Base-by-base conservation (phyloP, 2,113 vertebrate species). In the Eidolon helvum region DNA sequence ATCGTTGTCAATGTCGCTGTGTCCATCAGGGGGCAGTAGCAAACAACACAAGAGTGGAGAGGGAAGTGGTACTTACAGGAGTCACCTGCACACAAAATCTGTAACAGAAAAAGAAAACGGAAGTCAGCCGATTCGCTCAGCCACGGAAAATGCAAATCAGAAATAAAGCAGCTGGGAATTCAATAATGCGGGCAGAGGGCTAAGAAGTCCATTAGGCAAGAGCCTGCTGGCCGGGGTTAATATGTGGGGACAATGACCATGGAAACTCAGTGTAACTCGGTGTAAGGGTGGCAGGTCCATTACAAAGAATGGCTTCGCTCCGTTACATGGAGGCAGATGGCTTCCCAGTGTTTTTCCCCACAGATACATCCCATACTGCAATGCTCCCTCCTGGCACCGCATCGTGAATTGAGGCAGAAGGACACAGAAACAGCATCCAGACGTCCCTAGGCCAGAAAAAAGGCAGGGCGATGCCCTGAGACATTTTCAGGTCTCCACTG, bases 1-100 rank as follows among this genome's bases (percentile, higher is more conserved):
- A 11, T n/a, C 28, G 38, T 74, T 40, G 26, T 45, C 33, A 78
- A 45, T 43, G 61, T 4, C 4, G n/a, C 22, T 9, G 33, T 15
- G 26, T 75, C 96, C 94, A 87, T 71, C 40, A 91, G 96, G 65
- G 11, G 78, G 69, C 84, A 82, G 57, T 66, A 53, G 33, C 53
- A n/a, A 91, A 61, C 65, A 94, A 22, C 57, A 61, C 50, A 10
- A 12, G 35, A 83, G 90, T 0, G 6, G 26, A 94, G 11, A 75
- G 94, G 21, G 91, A 53, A 77, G 61, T 26, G 7, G 96, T 98
- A 98, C 98, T 98, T 96, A 98, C 79, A 1, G 40, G 98, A 97
- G 28, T 1, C 63, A 97, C 35, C 2, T 93, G 95, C 15, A 95
- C 92, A 96, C 94, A 95, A 59, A 85, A 98, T 97, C 99, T 99